Conservation (phyloP, 2,888 invertebrate genomes). For the Epicampocera succincta region DNA sequence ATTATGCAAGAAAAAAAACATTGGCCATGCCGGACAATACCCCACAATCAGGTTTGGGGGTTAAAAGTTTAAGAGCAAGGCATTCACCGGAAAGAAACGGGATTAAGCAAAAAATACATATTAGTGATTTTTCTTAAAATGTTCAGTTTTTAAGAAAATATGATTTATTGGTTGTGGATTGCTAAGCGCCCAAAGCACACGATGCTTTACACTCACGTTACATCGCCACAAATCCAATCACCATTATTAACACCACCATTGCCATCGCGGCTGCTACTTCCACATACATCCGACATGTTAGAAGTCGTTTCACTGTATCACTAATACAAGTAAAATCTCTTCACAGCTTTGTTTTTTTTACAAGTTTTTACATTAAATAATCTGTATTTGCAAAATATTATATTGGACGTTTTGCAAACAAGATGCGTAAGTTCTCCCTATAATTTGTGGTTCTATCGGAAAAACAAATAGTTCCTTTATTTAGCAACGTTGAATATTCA, state of each 20-base stretch:
- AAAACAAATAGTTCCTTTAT: not conserved
- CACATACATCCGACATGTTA: conserved; percentile 55
- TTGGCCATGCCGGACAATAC: conserved; percentile 57
- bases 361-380: conserved; percentile 14
- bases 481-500: not conserved
- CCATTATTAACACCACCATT: conserved; percentile 66
- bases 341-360: not conserved
- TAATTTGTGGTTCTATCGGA: not conserved
- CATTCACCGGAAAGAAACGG: conserved; percentile 66
- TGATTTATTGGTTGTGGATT: conserved; percentile 67
- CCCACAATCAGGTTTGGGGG: conserved; percentile 53
- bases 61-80: conserved; percentile 54
- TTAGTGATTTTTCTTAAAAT: conserved; percentile 66
- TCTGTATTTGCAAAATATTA: not conserved
- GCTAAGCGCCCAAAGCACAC: conserved; percentile 72
- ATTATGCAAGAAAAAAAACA: conserved; percentile 62
- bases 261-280: conserved; percentile 55
- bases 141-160: conserved; percentile 42
- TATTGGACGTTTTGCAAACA: conserved; percentile 23
- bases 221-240: conserved; percentile 78
- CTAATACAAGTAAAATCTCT: conserved; percentile 27
- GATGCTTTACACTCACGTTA: conserved; percentile 80
- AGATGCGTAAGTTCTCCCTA: not conserved
- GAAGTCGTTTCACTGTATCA: conserved; percentile 63
- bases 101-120: conserved; percentile 69